Base-by-base conservation (phyloP, 2,797 vertebrate genomes). In the Steatocranus sp. region DNA sequence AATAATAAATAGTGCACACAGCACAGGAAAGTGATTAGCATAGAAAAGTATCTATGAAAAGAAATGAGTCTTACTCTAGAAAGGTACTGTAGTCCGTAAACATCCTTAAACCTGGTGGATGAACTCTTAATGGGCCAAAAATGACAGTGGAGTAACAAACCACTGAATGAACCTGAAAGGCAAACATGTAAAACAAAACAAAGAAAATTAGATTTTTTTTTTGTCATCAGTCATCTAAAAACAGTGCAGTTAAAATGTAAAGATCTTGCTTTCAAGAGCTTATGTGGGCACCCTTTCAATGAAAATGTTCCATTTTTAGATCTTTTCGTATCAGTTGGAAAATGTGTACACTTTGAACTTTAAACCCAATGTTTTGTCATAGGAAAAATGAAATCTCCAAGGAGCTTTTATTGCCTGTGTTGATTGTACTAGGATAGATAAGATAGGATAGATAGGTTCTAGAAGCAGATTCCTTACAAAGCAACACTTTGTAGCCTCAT, bases 51-150 rank as follows among this genome's bases (percentile, higher is more conserved):
- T 3, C 27, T 7, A 83, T 12, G 5, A 80, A 70, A 63, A 58
- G 9, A 73, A 75, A 70, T 5, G 15, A 54, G 17, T 83, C 94
- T 95, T 91, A 95, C 94, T 95, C 89, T 25, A 95, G 36, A 70
- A 89, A 48, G 12, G 92, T 90, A 70, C 81, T 54, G 15, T n/a
- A 17, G 1, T 8, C 0, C 1, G 70, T 1, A 2, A 20, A 0
- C 89, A 90, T 88, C 41, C 20, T 92, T 14, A 8, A 5, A 54
- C 11, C 14, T 53, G 20, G 68, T 48, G 17, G 50, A 82, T 30
- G 68, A 30, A 49, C 11, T 32, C 43, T 49, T 32, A 46, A 46
- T 30, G 41, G 79, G 32, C 46, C 78, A 53, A 49, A 49, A 83
- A 63, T n/a, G 17, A 30, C 76, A 49, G 73, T 30, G 5, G 38